Conservation (phyloP, 2,113 vertebrate genomes). For the Azemiops feae region DNA sequence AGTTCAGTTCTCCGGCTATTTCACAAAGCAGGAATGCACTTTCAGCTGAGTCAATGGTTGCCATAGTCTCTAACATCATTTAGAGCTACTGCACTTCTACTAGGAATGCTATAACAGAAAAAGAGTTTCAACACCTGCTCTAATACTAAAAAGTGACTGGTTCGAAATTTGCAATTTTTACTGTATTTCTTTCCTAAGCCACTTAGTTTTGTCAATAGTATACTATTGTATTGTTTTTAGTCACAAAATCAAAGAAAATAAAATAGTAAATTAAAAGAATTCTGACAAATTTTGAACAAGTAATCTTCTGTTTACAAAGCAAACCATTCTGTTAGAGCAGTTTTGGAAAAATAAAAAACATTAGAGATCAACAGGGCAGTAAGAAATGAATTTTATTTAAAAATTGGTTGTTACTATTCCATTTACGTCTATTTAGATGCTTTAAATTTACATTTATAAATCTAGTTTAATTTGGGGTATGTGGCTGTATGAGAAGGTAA, state of each 20-base stretch:
- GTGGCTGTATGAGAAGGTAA: background rate
- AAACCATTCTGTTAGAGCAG: background rate
- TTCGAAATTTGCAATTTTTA: background rate
- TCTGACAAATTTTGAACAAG: background rate
- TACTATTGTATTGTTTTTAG: background rate
- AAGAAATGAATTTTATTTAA: background rate
- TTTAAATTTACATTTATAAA: background rate
- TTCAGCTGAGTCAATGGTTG: background rate
- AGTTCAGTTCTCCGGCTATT: background rate
- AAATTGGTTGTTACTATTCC: no score
- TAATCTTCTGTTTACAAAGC: background rate
- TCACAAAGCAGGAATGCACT: background rate
- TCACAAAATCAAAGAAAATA: background rate
- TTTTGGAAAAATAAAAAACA: background rate
- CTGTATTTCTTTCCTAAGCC: background rate
- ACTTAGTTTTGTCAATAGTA: background rate
- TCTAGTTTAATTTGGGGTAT: background rate
- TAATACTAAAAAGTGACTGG: background rate
- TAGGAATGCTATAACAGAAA: background rate
- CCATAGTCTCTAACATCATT: background rate
- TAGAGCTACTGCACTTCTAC: background rate
- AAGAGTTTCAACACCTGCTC: background rate
- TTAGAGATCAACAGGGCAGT: background rate
- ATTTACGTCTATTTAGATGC: background rate
- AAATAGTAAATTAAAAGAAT: background rate